phyloP scores from a whole-genome alignment of 2,797 vertebrate genomes.

The Thamnophis elegans region DNA sequence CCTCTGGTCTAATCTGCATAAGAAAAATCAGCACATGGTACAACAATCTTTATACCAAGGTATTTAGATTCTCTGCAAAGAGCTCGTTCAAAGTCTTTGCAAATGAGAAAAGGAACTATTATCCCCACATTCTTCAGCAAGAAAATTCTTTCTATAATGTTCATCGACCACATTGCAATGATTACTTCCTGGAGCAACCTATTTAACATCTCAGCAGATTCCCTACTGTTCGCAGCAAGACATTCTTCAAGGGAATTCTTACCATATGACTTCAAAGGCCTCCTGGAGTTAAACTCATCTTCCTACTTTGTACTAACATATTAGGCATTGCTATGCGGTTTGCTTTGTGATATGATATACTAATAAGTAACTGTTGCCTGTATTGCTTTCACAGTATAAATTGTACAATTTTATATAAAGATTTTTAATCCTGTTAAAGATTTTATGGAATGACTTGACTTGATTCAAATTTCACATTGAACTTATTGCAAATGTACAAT shows the following conservation, averaged over 20 bases:
- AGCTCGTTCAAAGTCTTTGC: not conserved
- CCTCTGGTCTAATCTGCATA: not conserved
- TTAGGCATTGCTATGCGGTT: not conserved
- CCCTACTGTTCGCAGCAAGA: not conserved
- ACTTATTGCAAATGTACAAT: not conserved
- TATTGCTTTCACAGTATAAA: not conserved
- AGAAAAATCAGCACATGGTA: not conserved
- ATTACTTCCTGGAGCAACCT: not conserved
- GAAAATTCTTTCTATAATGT: not conserved
- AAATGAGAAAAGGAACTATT: not conserved
- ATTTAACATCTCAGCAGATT: not conserved
- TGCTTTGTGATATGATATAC: slow-evolving; percentile 7
- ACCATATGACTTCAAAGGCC: not conserved
- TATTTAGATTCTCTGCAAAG: not conserved
- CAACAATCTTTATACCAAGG: not conserved
- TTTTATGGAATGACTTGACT: not conserved
- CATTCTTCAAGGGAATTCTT: slow-evolving; percentile 11
- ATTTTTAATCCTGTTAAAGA: not conserved
- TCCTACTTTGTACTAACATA: not conserved
- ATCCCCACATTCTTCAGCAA: not conserved
- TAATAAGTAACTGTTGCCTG: not conserved
- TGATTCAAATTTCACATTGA: not conserved
- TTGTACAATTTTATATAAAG: not conserved
- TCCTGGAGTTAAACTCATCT: slow-evolving; percentile 22
- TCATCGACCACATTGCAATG: not conserved